Evolutionary conservation across 2,888 invertebrate species (phyloP).

Genomic region (Masnerella sp.): DNA sequence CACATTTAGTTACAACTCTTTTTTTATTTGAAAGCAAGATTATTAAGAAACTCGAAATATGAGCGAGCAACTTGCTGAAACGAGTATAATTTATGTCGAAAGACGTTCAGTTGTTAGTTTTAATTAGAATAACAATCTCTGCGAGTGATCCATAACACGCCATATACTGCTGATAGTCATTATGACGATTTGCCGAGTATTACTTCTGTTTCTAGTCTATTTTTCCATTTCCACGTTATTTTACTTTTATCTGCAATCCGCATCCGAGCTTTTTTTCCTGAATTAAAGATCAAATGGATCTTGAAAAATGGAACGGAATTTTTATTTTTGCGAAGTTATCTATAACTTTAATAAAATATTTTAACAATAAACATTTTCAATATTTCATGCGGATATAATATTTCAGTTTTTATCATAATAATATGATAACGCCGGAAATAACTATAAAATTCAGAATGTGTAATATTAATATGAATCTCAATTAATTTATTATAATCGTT

Average conservation of each 20-base stretch:
- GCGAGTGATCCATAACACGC: constrained; percentile 66
- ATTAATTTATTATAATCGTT: too few species aligned
- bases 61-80: constrained; percentile 37
- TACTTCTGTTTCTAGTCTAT: constrained; percentile 51
- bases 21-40: too few species aligned
- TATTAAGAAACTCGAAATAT: too few species aligned
- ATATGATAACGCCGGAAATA: too few species aligned
- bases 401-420: too few species aligned
- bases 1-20: too few species aligned
- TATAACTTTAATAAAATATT: not conserved
- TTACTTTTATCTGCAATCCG: constrained; percentile 40
- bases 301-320: constrained; percentile 27
- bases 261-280: constrained; percentile 40
- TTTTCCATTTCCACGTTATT: constrained; percentile 43
- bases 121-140: constrained; percentile 72
- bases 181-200: constrained; percentile 61
- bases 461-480: too few species aligned
- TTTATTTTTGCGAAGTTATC: constrained; percentile 9
- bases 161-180: constrained; percentile 65
- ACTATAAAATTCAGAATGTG: not conserved
- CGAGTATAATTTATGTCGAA: constrained; percentile 60
- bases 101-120: constrained; percentile 62
- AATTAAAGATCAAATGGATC: constrained; percentile 35
- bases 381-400: too few species aligned
- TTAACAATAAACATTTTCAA: not conserved